Base-by-base conservation (phyloP, 1,140 invertebrate genomes). In the Neodiprion virginianus region DNA sequence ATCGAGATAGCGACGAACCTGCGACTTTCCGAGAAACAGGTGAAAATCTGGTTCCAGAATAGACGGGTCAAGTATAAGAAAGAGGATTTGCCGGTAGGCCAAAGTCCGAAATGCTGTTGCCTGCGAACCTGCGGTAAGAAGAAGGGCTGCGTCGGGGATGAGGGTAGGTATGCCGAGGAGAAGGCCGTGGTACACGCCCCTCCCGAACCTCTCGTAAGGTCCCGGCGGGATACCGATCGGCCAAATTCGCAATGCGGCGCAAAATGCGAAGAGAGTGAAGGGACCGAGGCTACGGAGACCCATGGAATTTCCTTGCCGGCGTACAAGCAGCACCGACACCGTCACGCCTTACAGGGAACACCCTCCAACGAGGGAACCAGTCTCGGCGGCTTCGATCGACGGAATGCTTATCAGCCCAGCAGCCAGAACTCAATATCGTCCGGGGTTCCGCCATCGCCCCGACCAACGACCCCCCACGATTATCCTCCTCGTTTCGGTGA, bases 21-120 rank as follows among this genome's bases (percentile, higher is more conserved):
- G 71, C 92, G 94, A 28, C 86, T 98, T 1, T 96, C 95, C 0
- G 97, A 98, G 87, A 98, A 98, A 84, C 96, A 98, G 88, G 96
- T 98, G 65, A 98, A 97, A 86, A 98, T 98, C 72, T 98, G 97
- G 97, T 96, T 98, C 83, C 96, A 98, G 85, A 97, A 97, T 83
- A 90, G 94, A 12, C 90, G 96, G 5, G 97, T 98, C 4, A 98
- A 98, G 83, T 92, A 96, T 84, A 97, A 98, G 90, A 97, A 97
- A 82, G 95, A 94, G 79, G 94, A 94, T 79, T 82, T 86, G 5
- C 88, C 83, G 0, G 81, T 77, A 50, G 87, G 77, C 0, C 82
- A 82, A 53, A 84, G 79, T 8, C 85, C 87, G 17, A 90, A 90
- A 74, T 92, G 91, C 74, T 89, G 89, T 23, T 92, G 91, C 74